phyloP scores from a whole-genome alignment of 2,113 vertebrate species.

The Dasyprocta punctata region DNA sequence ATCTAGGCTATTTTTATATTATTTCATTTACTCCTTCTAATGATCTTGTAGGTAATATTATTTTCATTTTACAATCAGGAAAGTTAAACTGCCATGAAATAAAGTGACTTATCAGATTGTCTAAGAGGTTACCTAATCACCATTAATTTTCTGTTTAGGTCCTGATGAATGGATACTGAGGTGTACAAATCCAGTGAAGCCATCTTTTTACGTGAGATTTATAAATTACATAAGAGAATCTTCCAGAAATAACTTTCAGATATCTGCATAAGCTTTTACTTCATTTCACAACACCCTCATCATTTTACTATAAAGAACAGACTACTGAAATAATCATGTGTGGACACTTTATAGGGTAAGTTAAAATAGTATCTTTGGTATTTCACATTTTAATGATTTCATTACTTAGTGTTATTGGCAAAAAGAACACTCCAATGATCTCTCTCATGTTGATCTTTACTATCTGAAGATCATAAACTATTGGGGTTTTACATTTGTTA shows the following conservation, averaged over 20 bases:
- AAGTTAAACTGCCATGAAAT: not conserved
- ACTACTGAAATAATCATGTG: not conserved
- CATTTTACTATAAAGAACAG: slow-evolving; percentile 10
- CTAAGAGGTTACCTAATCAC: not conserved
- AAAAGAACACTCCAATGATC: not conserved
- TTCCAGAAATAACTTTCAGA: not conserved
- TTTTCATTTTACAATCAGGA: not conserved
- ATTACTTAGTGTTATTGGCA: not conserved
- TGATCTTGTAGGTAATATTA: not conserved
- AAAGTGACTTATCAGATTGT: not conserved
- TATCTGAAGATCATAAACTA: not conserved
- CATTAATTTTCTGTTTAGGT: not conserved
- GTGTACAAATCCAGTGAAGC: not conserved
- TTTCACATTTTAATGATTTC: slow-evolving; percentile 14
- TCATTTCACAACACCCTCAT: not conserved
- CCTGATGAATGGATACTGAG: not conserved
- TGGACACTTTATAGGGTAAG: not conserved
- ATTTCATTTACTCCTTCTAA: not conserved
- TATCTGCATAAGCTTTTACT: not conserved
- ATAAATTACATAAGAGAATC: not conserved
- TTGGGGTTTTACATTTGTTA: not conserved
- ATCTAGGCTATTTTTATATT: not conserved
- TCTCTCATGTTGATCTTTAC: not conserved
- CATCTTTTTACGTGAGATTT: not conserved
- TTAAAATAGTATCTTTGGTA: slow-evolving; percentile 38